Evolutionary conservation across 2,797 vertebrate species (phyloP), one percentile per base, ranked within the genome.

Genomic region (Epinephelus malabaricus): DNA sequence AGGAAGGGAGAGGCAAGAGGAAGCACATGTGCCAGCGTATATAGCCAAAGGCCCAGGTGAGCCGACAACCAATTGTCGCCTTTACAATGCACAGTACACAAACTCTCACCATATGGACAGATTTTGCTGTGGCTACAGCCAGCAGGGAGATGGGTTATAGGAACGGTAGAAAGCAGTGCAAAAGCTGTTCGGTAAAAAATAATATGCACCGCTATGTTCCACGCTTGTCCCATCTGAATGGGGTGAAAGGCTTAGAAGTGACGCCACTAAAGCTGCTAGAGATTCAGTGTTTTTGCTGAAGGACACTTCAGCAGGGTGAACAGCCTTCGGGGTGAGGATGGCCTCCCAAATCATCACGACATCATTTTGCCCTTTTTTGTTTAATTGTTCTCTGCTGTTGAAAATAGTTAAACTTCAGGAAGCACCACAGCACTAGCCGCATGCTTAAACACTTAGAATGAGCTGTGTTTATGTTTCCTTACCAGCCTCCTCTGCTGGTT

Each of bases 281-380:
- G 63, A 77, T 63, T 83, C 54, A 56, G 54, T 69, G 67, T 88
- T 83, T 76, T 51, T 62, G 34, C 75, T 86, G 70, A 81, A 86
- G 81, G 77, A 81, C 81, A 73, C 77, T 90, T 88, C 43, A 89
- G 59, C 56, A 43, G 34, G 47, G 67, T 72, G 78, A 84, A 85
- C 2, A 50, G 67, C 40, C 25, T 76, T 83, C 49, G 71, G 23
- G 56, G 49, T 67, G 58, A 73, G 15, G 40, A 54, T 73, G 17
- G 9, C 38, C 21, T 77, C 68, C 71, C 14, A 81, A 78, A 81
- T 74, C 69, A 72, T 58, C 47, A 58, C 23, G 55, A 15, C 63
- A 72, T 46, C 43, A 21, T 6, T 45, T n/a, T 79, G 53, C 46
- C 51, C 66, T 67, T 79, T 85, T 77, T 56, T 53, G 66, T 84